Base-by-base conservation (phyloP, 2,113 vertebrate species). In the Alligator mississippiensis region DNA sequence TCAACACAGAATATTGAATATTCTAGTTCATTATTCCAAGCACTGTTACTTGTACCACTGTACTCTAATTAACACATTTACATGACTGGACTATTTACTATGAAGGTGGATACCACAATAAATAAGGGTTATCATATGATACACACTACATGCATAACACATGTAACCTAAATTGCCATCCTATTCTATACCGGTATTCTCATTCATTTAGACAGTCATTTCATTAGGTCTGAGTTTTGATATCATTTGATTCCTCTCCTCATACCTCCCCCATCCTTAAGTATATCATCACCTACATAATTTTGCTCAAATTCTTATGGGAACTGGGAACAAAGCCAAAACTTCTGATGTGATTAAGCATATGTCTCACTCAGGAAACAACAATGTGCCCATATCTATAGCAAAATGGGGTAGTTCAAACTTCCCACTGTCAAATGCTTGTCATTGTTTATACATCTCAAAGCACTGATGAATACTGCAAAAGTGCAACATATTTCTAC, bases 401-500 rank as follows among this genome's bases (percentile, higher is more conserved):
- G 64, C 34, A 85, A 82, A 95, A 90, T 63, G 62, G 91, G 88
- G 82, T 88, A 80, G n/a, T 76, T 90, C 85, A 58, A 77, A 72
- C 76, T 76, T 90, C 54, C 25, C 90, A 24, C 74, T 12, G 1
- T 95, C 84, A 91, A 81, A 84, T 96, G 95, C 92, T 97, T 96
- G 63, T 82, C 77, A 68, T 94, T 96, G 94, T 89, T 59, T 89
- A 55, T 60, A 57, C 83, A 94, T 85, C 90, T 47, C 47, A 47
- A 47, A 47, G 47, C 47, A 47, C 47, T 47, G 47, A 9, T 47
- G 47, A 47, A 47, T 47, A 47, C 47, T 47, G 47, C 47, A 47
- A 47, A 91, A 93, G 91, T 87, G 92, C 92, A 91, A 93, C 55
- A 55, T 87, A 76, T 68, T 94, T 96, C 79, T 15, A 89, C 92